phyloP scores from a whole-genome alignment of 2,113 vertebrate species.

The Phycodurus eques region DNA sequence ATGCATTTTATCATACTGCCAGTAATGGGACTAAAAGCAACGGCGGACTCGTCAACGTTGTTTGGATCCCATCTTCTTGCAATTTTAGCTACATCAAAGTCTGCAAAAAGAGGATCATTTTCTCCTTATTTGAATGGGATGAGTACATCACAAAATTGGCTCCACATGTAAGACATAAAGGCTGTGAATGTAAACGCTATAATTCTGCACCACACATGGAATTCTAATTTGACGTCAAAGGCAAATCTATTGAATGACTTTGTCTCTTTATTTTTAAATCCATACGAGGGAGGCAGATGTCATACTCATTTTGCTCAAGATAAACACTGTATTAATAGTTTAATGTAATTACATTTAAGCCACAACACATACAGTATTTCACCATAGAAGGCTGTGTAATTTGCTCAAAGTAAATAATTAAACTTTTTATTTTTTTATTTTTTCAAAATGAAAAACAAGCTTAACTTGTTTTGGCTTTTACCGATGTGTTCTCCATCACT shows the following conservation, averaged over 20 bases:
- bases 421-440: not conserved
- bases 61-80: constrained; percentile 43
- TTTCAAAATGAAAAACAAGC: not conserved
- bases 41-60: constrained; percentile 25
- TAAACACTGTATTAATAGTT: not conserved
- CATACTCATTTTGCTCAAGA: constrained; percentile 7
- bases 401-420: not conserved
- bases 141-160: not conserved
- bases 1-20: constrained; percentile 38
- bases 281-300: constrained; percentile 5
- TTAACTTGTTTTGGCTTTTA: not conserved
- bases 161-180: not conserved
- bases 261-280: constrained; percentile 5
- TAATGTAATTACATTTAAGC: constrained; percentile 23
- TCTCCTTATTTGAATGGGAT: constrained; percentile 10
- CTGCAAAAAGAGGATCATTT: constrained; percentile 20
- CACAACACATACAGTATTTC: not conserved
- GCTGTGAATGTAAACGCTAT: not conserved
- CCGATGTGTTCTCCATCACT: not conserved
- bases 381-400: too few species aligned
- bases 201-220: not conserved
- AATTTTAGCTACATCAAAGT: constrained; percentile 52
- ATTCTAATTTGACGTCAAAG: constrained; percentile 16
- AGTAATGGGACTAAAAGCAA: constrained; percentile 58
- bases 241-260: constrained; percentile 10